These are phyloP conservation scores for Todus mexicanus DNA, from an alignment of 2,797 vertebrate genomes.

Conservation along the genomic window DNA sequence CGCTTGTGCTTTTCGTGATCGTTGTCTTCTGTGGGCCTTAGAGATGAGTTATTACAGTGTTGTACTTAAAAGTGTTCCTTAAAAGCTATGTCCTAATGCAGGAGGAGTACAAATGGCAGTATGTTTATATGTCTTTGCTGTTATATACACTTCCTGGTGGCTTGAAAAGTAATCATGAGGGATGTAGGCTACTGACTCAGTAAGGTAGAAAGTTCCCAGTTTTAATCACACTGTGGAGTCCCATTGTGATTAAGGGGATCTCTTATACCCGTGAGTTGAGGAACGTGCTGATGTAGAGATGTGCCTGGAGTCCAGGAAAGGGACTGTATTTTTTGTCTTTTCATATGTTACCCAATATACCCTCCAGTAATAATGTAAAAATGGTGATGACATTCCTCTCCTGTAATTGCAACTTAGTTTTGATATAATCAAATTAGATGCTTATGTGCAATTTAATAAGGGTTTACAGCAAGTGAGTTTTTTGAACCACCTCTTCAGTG, in stretches of 20 bases:
- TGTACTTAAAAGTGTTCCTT: neutral
- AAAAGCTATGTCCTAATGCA: neutral
- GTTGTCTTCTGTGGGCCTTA: neutral
- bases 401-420: slow-evolving; percentile 10
- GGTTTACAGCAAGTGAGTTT: neutral
- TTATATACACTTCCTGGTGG: neutral
- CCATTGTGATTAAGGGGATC: neutral
- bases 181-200: neutral
- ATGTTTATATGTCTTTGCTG: neutral
- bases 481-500: neutral
- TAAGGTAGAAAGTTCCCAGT: neutral
- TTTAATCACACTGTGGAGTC: neutral
- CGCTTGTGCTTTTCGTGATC: neutral
- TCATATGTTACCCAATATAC: neutral
- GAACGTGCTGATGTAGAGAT: neutral
- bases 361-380: neutral
- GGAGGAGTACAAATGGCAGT: neutral
- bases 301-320: neutral
- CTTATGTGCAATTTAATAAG: neutral
- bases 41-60: neutral
- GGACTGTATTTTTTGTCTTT: neutral
- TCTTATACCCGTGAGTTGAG: neutral
- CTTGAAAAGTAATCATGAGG: neutral
- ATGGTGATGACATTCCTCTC: neutral
- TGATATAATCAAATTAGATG: neutral